Evolutionary conservation across 2,888 invertebrate species (phyloP).

Genomic region (Aricia artaxerxes): DNA sequence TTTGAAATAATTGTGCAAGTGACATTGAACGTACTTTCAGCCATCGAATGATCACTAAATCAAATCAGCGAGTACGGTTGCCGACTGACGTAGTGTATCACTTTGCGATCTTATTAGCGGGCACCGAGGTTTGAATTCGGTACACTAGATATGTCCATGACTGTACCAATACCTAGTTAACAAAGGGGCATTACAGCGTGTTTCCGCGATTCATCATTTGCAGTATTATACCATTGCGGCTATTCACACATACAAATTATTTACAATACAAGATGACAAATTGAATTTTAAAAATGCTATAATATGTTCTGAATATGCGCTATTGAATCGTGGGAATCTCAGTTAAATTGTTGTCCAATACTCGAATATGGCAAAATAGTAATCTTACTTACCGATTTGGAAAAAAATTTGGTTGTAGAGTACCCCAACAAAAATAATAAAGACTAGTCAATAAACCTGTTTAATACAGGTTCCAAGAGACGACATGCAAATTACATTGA

Average conservation of each 20-base stretch:
- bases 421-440: not conserved
- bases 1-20: constrained; percentile 1
- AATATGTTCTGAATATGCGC: not conserved
- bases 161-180: constrained; percentile 41
- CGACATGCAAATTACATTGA: not conserved
- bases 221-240: constrained; percentile 15
- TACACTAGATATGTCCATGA: not conserved
- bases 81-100: not conserved
- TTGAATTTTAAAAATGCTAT: constrained; percentile 10
- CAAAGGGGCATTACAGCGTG: constrained; percentile 61
- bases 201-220: constrained; percentile 57
- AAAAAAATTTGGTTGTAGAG: not conserved
- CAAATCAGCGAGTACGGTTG: not conserved
- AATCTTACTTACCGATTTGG: not conserved
- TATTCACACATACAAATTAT: constrained; percentile 20
- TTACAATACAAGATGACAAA: constrained; percentile 25
- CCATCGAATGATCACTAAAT: constrained; percentile 8
- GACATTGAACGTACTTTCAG: constrained; percentile 19
- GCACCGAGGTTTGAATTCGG: not conserved
- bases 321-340: constrained; percentile 46
- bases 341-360: not conserved
- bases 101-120: not conserved
- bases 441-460: not conserved
- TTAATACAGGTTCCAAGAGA: not conserved
- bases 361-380: not conserved